Base-by-base conservation (phyloP, 2,113 vertebrate genomes). In the Sinocyclocheilus rhinocerous region DNA sequence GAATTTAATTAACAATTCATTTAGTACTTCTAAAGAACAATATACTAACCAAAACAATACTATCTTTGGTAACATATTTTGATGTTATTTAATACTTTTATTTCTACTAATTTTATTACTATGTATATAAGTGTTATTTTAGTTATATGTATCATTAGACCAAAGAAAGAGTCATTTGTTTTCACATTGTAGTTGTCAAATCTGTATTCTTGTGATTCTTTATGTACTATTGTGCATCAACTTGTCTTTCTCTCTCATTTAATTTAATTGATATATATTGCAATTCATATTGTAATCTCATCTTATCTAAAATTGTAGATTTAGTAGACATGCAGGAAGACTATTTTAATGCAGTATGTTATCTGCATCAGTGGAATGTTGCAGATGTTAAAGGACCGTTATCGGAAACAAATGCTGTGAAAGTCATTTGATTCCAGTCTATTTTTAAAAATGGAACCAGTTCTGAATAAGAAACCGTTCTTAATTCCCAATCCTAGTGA, bases 401-500 rank as follows among this genome's bases (percentile, higher is more conserved):
- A 42, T 11, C 15, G 1, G 48, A 77, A 9, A 50, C 2, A 11
- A 79, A 42, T 36, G 8, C 16, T n/a, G 15, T 81, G 36, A 65
- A 65, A 61, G 15, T 79, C 57, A 36, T 61, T 24, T 22, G 20
- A 7, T 63, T 9, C 16, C 29, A 36, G 67, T 70, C 36, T 15
- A 24, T 78, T 36, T 55, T 36, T 13, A 59, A 57, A 55, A 76
- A 50, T 48, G 5, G 1, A 78, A 36, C 10, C 26, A 26, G 16
- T 59, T 65, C 61, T 24, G 13, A 63, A 48, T 6, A 39, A 45
- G 78, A 81, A 65, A n/a, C 15, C 0, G 11, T 15, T 61, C 7
- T 61, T 36, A 61, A 24, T 80, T 75, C 72, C 42, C 42, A 76
- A 26, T 80, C 22, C 29, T 80, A 45, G 59, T 65, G 8, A n/a